Percentiles rank a stretch among this genome's conserved stretches.
Evolutionary conservation across 2,888 invertebrate genomes (phyloP).

Genomic region (Drosophila hawaiiensis): DNA sequence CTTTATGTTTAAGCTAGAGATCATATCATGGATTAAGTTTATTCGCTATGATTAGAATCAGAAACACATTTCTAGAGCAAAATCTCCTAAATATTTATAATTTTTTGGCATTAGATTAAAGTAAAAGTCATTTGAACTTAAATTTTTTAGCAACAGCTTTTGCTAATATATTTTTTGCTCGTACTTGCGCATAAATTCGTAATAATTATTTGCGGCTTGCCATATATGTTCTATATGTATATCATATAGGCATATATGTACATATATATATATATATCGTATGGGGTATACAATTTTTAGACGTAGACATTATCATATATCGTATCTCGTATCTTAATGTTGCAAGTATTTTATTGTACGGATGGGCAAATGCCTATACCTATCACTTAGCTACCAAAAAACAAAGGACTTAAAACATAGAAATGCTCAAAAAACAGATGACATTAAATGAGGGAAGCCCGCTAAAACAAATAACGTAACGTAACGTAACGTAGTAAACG

Average conservation of each 20-base stretch:
- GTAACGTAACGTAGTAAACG: conserved; percentile 53
- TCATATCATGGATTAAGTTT: background rate
- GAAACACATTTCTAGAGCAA: background rate
- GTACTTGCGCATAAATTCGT: conserved; percentile 80
- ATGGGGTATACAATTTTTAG: conserved; percentile 61
- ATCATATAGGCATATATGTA: conserved; percentile 25
- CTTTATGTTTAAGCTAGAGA: no score
- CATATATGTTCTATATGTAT: conserved; percentile 18
- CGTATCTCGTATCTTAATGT: conserved; percentile 68
- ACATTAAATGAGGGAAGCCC: conserved; percentile 67
- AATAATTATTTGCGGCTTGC: conserved; percentile 71
- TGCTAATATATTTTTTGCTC: conserved; percentile 69
- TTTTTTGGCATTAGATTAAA: background rate
- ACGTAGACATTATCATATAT: conserved; percentile 56
- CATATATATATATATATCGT: conserved; percentile 29
- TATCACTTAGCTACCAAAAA: conserved; percentile 76
- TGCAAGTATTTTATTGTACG: conserved; percentile 75
- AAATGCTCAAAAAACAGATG: conserved; percentile 61
- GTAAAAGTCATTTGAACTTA: background rate
- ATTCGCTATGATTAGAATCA: background rate
- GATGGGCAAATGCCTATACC: conserved; percentile 54
- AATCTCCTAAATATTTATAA: background rate
- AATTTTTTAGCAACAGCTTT: conserved; percentile 61
- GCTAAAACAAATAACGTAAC: conserved; percentile 56
- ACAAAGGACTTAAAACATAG: conserved; percentile 58